A percentile compares a stretch with the other conserved stretches of the same genome.
These are phyloP conservation scores for Brachypteracias leptosomus DNA, from an alignment of 2,113 vertebrate species.

Conservation along the genomic window DNA sequence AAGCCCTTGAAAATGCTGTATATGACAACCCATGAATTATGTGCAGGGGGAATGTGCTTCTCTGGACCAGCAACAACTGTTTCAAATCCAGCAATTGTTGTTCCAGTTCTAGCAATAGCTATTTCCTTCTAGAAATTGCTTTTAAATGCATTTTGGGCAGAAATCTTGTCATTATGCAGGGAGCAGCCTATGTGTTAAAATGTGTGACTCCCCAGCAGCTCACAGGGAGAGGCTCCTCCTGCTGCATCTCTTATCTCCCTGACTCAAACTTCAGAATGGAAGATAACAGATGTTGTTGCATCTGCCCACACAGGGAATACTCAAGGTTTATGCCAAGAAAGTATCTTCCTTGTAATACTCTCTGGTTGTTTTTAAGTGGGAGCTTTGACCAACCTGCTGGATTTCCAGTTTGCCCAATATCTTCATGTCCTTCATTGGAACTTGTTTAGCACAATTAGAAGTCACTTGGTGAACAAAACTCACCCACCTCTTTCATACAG, in stretches of 20 bases:
- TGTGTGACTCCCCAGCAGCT: accelerated
- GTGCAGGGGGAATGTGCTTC: neutral
- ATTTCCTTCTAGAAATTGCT: neutral
- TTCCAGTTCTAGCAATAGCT: neutral
- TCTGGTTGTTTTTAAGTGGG: too few relatives aligned
- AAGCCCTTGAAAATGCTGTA: neutral
- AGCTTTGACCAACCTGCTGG: neutral
- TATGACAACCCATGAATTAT: neutral
- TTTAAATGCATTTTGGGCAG: neutral
- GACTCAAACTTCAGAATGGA: neutral
- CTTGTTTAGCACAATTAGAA: neutral
- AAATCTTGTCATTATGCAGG: accelerated
- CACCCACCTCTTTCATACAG: neutral
- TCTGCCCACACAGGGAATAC: neutral
- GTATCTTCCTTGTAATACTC: accelerated
- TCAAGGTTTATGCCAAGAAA: neutral
- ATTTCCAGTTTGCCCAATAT: neutral
- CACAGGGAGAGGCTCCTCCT: neutral
- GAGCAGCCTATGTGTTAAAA: neutral
- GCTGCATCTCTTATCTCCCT: neutral
- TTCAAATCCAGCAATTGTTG: neutral
- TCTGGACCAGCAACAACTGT: neutral
- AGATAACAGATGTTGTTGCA: accelerated
- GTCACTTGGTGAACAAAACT: neutral
- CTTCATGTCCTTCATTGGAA: neutral